Base-by-base conservation (phyloP, 2,888 invertebrate species). In the Drosophila bunnanda region DNA sequence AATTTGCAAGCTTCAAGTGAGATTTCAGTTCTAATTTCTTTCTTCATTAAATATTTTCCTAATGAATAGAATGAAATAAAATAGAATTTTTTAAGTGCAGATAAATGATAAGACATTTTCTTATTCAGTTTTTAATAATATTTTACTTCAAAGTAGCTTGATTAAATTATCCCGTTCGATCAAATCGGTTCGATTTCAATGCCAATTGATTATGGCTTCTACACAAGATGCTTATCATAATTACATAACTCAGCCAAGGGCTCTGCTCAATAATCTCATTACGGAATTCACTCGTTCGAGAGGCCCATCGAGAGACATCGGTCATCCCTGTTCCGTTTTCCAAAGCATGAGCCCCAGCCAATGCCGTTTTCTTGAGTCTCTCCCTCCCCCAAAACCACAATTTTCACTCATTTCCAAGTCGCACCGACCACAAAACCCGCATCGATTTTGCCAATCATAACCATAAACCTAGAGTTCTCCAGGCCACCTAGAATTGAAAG, bases 391-490 rank as follows among this genome's bases (percentile, higher is more conserved):
- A 17, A 46, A 46, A 46, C 28, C 17, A 46, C n/a, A 22, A 39
- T 38, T 48, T 68, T 57, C 67, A 56, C 56, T 44, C 44, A 66
- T 38, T 46, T 46, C 13, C 46, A 22, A 44, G 66, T 28, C n/a
- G 10, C 30, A 20, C 36, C 17, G 38, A 48, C 57, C 50, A 34
- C 62, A 57, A 20, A 22, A 41, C 67, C 67, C 67, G 67, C 67
- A 67, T 67, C 12, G 28, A 39, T 57, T 32, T 36, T 43, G 36
- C 17, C 48, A 68, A 15, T 48, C 56, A 39, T 57, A 56, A 57
- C 38, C 69, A 46, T 62, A 62, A 46, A 62, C 25, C 25, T 2
- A 22, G 7, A 22, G 13, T n/a, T 15, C 32, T 22, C 20, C 60
- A 3, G 66, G 30, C 65, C 46, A 46, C 39, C 69, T 22, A 56